phyloP scores from a whole-genome alignment of 2,113 vertebrate genomes.

The Erythrocercus mccallii region DNA sequence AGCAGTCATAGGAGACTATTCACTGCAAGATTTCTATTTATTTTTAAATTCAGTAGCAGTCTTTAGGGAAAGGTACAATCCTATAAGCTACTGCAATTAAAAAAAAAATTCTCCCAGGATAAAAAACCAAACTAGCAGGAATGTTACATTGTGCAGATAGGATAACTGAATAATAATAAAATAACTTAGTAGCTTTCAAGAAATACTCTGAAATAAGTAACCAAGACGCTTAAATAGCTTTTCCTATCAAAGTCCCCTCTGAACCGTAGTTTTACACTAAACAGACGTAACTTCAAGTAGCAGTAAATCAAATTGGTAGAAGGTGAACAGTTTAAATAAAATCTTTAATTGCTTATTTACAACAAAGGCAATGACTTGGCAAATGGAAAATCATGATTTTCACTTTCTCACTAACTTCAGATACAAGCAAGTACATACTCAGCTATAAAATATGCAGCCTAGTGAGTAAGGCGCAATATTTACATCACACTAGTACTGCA shows the following conservation, averaged over 20 bases:
- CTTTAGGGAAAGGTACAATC: not conserved
- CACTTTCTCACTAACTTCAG: constrained; percentile 30
- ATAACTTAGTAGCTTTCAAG: not conserved
- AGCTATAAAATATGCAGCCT: constrained; percentile 55
- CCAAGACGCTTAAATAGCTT: not conserved
- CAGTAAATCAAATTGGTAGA: not conserved
- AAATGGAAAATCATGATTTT: constrained; percentile 3
- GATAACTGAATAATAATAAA: not conserved
- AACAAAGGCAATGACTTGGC: constrained; percentile 61
- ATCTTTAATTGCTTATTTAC: constrained; percentile 69
- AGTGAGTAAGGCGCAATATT: constrained; percentile 69
- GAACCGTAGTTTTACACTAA: not conserved
- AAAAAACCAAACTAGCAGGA: not conserved
- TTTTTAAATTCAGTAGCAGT: not conserved
- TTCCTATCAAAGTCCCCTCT: not conserved
- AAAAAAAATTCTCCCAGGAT: not conserved
- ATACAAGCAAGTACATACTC: constrained; percentile 19
- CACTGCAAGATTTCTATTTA: not conserved
- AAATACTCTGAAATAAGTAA: not conserved
- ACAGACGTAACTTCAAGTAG: not conserved
- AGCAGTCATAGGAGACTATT: not conserved
- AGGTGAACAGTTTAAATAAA: constrained; percentile 58
- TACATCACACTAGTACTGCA: constrained; percentile 71
- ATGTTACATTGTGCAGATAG: not conserved
- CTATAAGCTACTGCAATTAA: not conserved